Conservation (phyloP, 2,888 invertebrate genomes). For the Heteromyza rotundicornis region DNA sequence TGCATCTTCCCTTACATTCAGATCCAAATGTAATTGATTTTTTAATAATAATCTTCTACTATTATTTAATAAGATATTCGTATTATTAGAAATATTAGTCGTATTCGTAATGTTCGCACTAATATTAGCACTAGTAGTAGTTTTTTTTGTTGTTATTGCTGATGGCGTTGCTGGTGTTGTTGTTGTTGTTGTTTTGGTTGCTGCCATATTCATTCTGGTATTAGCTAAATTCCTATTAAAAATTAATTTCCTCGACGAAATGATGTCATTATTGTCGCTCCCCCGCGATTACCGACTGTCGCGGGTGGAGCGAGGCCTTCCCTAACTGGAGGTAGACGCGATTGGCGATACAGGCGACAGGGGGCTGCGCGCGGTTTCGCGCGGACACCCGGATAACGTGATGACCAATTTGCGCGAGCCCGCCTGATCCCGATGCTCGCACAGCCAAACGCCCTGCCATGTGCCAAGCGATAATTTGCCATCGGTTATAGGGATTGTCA, state of each 20-base stretch:
- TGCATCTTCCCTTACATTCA: conserved; percentile 47
- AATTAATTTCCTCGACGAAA: conserved; percentile 63
- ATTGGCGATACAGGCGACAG: conserved; percentile 84
- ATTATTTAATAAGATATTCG: conserved; percentile 39
- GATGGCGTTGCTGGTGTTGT: conserved; percentile 35
- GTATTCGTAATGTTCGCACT: conserved; percentile 20
- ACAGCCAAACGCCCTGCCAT: conserved; percentile 98
- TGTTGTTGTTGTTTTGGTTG: conserved; percentile 31
- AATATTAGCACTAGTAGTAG: conserved; percentile 19
- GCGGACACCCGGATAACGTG: conserved; percentile 88
- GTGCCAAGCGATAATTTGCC: conserved; percentile 94
- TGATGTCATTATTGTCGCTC: conserved; percentile 64
- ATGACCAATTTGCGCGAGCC: conserved; percentile 89
- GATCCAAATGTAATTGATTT: conserved; percentile 55
- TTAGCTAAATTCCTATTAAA: conserved; percentile 63
- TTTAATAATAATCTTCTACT: conserved; percentile 48
- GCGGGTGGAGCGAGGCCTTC: conserved; percentile 70
- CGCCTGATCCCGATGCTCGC: conserved; percentile 96
- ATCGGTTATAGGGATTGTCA: conserved; percentile 95
- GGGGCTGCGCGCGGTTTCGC: conserved; percentile 85
- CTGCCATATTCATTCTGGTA: conserved; percentile 55
- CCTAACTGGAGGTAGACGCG: conserved; percentile 93
- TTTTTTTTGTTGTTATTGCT: conserved; percentile 35
- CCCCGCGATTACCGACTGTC: conserved; percentile 65
- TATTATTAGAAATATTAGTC: conserved; percentile 29